Conservation (phyloP, 2,797 vertebrate genomes). For the Rhinichthys osculus region DNA sequence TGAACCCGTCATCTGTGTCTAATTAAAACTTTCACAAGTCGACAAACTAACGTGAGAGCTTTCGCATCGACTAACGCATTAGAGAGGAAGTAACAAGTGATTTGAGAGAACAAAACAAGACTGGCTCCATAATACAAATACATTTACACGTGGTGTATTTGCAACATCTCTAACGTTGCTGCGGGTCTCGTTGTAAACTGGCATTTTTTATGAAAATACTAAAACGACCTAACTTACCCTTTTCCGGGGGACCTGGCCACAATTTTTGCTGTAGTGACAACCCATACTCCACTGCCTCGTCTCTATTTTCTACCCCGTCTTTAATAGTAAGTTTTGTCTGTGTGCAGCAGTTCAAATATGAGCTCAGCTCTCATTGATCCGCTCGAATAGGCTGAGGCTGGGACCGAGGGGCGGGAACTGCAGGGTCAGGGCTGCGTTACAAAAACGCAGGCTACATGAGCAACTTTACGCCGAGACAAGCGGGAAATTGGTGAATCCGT, state of each 20-base stretch:
- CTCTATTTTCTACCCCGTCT: not conserved
- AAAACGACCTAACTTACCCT: conserved; percentile 40
- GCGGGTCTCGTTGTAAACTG: conserved; percentile 17
- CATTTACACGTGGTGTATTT: conserved; percentile 19
- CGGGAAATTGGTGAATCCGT: not conserved
- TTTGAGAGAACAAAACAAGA: conserved; percentile 5
- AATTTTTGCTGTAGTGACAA: conserved; percentile 76
- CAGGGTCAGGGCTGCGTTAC: not conserved
- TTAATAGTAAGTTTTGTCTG: not conserved
- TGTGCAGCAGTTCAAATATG: conserved; percentile 18
- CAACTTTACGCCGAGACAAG: not conserved
- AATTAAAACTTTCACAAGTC: conserved; percentile 29
- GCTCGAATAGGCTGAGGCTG: conserved; percentile 8
- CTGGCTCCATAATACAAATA: not conserved
- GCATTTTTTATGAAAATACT: not conserved
- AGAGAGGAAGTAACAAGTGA: conserved; percentile 43
- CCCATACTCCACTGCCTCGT: conserved; percentile 70
- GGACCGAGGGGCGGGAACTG: conserved; percentile 1
- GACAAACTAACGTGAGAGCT: conserved; percentile 1
- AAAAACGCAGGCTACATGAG: conserved; percentile 3
- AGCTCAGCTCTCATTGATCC: conserved; percentile 28
- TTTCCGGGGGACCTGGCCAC: conserved; percentile 48
- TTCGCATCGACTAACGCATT: not conserved
- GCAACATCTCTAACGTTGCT: not conserved
- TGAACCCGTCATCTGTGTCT: conserved; percentile 37